phyloP scores from a whole-genome alignment of 2,888 invertebrate genomes.

The Cantharis rufa region DNA sequence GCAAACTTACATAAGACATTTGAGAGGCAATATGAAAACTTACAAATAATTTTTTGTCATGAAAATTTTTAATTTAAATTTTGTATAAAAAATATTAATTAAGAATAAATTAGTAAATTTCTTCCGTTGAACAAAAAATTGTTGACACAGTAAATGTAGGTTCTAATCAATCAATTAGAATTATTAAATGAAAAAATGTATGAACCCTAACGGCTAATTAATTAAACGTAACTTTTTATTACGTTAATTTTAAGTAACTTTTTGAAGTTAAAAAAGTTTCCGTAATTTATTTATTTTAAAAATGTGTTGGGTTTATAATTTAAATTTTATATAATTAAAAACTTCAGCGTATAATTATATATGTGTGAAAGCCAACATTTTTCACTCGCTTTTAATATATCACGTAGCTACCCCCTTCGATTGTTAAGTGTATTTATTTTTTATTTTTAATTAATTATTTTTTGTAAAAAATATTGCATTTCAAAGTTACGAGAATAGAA shows the following conservation, averaged over 20 bases:
- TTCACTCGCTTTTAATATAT: neutral
- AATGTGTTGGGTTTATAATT: neutral
- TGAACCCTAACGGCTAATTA: neutral
- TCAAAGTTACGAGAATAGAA: neutral
- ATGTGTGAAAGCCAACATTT: neutral
- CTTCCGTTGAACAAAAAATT: neutral
- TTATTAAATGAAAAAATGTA: neutral
- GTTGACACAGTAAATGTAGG: neutral
- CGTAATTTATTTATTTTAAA: neutral
- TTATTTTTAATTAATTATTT: neutral
- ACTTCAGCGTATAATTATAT: neutral
- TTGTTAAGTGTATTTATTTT: neutral
- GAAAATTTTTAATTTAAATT: neutral
- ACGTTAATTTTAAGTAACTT: neutral
- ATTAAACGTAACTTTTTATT: neutral
- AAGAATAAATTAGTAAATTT: neutral
- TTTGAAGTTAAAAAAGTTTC: neutral
- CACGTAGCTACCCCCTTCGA: neutral
- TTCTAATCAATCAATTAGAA: neutral
- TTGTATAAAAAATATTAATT: neutral
- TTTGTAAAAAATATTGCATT: neutral
- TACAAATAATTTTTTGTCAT: neutral
- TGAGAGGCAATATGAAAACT: neutral
- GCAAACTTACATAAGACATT: neutral
- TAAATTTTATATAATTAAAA: neutral